These are phyloP conservation scores for Acrocephalus scirpaceus DNA, from an alignment of 2,797 vertebrate species.

Conservation along the genomic window DNA sequence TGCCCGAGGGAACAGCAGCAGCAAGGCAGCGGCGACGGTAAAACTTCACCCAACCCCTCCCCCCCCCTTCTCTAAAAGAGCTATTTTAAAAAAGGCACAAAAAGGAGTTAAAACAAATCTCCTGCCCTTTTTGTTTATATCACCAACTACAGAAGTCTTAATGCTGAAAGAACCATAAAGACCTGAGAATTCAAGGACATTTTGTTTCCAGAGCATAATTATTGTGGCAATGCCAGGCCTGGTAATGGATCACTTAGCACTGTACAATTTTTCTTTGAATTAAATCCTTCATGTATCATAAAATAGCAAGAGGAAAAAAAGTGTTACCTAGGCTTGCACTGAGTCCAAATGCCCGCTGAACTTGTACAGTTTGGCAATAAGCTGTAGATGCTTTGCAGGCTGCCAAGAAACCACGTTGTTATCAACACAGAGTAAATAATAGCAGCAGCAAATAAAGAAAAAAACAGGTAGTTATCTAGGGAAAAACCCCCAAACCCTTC, in stretches of 20 bases:
- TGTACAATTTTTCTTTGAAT: background rate
- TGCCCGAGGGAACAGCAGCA: too few species aligned
- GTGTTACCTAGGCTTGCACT: background rate
- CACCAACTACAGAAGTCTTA: background rate
- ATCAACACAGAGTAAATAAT: background rate
- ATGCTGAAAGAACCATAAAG: background rate
- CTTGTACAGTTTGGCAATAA: background rate
- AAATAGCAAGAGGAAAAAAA: background rate
- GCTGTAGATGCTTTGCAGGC: background rate
- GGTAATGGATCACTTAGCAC: slow-evolving; percentile 22
- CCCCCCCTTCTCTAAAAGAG: too few species aligned
- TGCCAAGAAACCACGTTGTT: background rate
- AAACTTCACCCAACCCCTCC: too few species aligned
- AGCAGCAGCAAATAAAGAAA: background rate
- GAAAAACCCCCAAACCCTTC: background rate
- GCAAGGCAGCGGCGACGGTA: too few species aligned
- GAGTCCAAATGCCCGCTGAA: background rate
- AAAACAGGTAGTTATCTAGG: background rate
- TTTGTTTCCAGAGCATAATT: slow-evolving; percentile 17
- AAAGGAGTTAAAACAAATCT: too few species aligned
- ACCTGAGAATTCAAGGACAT: slow-evolving; percentile 24
- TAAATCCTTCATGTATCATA: background rate
- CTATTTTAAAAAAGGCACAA: too few species aligned
- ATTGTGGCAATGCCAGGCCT: background rate
- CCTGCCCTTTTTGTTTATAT: too few species aligned